phyloP scores from a whole-genome alignment of 2,113 vertebrate species.

The Cisticola juncidis region DNA sequence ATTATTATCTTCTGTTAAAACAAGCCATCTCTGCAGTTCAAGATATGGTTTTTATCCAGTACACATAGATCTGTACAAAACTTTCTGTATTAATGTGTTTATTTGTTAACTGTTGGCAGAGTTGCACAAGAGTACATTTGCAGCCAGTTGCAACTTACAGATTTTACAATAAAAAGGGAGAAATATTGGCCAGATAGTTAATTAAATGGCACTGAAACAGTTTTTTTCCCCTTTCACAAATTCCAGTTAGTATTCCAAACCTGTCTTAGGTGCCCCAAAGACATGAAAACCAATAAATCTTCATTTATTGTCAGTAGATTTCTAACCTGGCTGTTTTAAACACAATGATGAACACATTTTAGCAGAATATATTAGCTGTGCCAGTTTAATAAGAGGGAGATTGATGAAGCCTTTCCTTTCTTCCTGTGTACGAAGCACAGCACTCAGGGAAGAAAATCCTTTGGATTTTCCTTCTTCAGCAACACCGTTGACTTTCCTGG shows the following conservation, averaged over 20 bases:
- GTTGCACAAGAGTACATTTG: background rate
- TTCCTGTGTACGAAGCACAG: background rate
- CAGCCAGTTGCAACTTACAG: conserved; percentile 29
- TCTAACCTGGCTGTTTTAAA: conserved; percentile 27
- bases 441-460: background rate
- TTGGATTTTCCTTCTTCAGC: background rate
- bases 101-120: conserved; percentile 43
- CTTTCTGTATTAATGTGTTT: background rate
- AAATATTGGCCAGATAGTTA: conserved; percentile 41
- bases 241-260: conserved; percentile 17
- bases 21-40: background rate
- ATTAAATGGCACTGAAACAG: conserved; percentile 26
- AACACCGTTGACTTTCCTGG: background rate
- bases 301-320: conserved; percentile 25
- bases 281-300: background rate
- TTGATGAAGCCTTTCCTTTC: background rate
- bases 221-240: background rate
- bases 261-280: background rate
- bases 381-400: background rate
- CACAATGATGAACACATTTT: conserved; percentile 33
- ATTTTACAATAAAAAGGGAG: conserved; percentile 54
- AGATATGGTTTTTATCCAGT: background rate
- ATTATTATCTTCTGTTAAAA: background rate
- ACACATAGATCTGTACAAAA: background rate
- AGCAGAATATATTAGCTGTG: background rate